Conservation (phyloP, 2,797 vertebrate genomes). For the Macroramphosus scolopax region DNA sequence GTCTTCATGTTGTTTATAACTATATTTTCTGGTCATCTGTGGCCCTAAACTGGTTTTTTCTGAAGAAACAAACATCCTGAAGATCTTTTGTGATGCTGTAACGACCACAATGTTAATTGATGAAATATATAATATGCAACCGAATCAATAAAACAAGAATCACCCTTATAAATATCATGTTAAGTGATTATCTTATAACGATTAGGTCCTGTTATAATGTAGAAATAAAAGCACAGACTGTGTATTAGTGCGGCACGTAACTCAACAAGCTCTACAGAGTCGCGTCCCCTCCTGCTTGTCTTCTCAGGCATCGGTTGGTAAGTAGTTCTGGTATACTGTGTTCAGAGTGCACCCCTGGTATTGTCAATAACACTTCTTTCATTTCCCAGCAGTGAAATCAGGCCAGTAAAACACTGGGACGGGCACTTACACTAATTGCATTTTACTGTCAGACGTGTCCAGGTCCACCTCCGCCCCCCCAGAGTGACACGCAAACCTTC, state of each 20-base stretch:
- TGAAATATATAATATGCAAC: too few relatives aligned
- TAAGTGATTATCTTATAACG: too few relatives aligned
- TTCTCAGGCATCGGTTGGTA: slow-evolving; percentile 18
- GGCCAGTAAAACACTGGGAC: slow-evolving; percentile 58
- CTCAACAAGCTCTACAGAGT: slow-evolving; percentile 16
- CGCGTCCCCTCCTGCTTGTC: slow-evolving; percentile 22
- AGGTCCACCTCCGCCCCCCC: slow-evolving; percentile 32
- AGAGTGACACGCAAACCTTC: slow-evolving; percentile 32
- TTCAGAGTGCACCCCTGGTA: slow-evolving; percentile 43
- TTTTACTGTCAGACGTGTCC: slow-evolving; percentile 55
- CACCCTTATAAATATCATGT: too few relatives aligned
- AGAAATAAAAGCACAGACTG: neutral
- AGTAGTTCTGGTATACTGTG: slow-evolving; percentile 44
- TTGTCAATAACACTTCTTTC: slow-evolving; percentile 49
- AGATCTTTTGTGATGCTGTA: too few relatives aligned
- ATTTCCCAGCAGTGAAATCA: slow-evolving; percentile 55
- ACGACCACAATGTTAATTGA: too few relatives aligned
- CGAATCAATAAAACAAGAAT: neutral
- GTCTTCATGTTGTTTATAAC: neutral
- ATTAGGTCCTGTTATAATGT: neutral
- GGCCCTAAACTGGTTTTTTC: too few relatives aligned
- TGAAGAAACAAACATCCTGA: too few relatives aligned
- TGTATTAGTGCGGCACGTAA: slow-evolving; percentile 1
- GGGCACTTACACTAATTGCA: slow-evolving; percentile 66
- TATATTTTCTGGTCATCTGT: too few relatives aligned